A percentile compares a stretch with the other conserved stretches of the same genome.
Evolutionary conservation across 2,113 vertebrate genomes (phyloP).

Genomic region (Solea solea): DNA sequence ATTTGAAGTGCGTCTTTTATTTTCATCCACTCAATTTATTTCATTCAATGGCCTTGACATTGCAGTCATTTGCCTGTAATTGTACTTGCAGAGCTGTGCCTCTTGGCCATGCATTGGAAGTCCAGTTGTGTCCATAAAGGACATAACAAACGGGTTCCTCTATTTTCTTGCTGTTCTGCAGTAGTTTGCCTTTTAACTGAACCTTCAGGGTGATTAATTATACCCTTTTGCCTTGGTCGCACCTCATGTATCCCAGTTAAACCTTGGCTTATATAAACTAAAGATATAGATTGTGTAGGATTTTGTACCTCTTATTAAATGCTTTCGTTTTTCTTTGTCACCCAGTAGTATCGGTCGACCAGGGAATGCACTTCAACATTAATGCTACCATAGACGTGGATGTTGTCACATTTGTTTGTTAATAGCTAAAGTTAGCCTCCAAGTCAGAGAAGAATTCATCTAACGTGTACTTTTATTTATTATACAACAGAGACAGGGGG

Average conservation of each 20-base stretch:
- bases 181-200: conserved; percentile 1
- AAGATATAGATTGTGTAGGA: neutral
- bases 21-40: conserved; percentile 43
- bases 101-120: conserved; percentile 24
- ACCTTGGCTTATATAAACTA: neutral
- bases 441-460: neutral
- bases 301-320: conserved; percentile 9
- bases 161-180: conserved; percentile 6
- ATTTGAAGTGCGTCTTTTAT: conserved; percentile 55
- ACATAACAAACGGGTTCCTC: conserved; percentile 20
- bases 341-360: neutral
- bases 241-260: conserved; percentile 15
- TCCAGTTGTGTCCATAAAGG: conserved; percentile 35
- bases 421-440: neutral
- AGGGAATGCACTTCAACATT: neutral
- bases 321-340: conserved; percentile 9
- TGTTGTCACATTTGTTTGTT: neutral
- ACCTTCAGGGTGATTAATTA: conserved; percentile 8
- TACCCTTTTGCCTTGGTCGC: neutral
- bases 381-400: neutral
- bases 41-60: conserved; percentile 52
- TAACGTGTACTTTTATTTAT: too few species aligned
- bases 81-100: conserved; percentile 27
- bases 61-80: conserved; percentile 63
- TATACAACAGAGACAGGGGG: neutral